These are phyloP conservation scores for Latheticus oryzae DNA, from an alignment of 2,888 invertebrate genomes.

Conservation along the genomic window DNA sequence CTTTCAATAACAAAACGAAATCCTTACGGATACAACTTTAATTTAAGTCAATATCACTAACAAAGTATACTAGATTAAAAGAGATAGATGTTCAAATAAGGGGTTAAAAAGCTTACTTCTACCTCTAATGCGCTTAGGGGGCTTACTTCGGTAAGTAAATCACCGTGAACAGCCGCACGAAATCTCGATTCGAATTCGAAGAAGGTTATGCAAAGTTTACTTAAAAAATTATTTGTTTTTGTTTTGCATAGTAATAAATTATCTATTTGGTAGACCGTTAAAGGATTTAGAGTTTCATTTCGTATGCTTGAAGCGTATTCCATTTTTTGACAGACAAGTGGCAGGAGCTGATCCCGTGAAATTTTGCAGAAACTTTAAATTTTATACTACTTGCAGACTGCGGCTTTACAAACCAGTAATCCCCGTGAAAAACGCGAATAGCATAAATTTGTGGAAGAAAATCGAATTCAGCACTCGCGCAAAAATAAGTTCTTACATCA, in stretches of 20 bases:
- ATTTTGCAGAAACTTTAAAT: constrained; percentile 43
- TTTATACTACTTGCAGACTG: constrained; percentile 39
- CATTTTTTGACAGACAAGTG: constrained; percentile 41
- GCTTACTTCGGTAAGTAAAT: constrained; percentile 49
- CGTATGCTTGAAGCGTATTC: constrained; percentile 36
- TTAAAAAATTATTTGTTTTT: too few relatives aligned
- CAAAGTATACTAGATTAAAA: constrained; percentile 52
- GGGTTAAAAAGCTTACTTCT: constrained; percentile 53
- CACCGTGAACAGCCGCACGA: constrained; percentile 44
- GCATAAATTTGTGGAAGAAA: constrained; percentile 49
- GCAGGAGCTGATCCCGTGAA: constrained; percentile 37
- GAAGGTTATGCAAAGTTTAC: neutral
- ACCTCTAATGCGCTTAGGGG: constrained; percentile 50
- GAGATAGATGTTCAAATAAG: constrained; percentile 53
- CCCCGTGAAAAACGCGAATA: constrained; percentile 45
- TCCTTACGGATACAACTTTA: constrained; percentile 47
- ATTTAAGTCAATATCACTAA: constrained; percentile 52
- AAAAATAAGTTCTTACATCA: constrained; percentile 53
- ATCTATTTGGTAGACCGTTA: constrained; percentile 9
- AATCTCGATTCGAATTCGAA: constrained; percentile 12
- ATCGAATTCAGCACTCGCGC: constrained; percentile 53
- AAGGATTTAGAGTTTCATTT: constrained; percentile 20
- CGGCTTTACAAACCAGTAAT: constrained; percentile 46
- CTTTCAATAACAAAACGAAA: constrained; percentile 45
- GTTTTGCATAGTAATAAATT: constrained; percentile 13